Conservation (phyloP, 2,888 invertebrate species). For the Bombylius discolor region DNA sequence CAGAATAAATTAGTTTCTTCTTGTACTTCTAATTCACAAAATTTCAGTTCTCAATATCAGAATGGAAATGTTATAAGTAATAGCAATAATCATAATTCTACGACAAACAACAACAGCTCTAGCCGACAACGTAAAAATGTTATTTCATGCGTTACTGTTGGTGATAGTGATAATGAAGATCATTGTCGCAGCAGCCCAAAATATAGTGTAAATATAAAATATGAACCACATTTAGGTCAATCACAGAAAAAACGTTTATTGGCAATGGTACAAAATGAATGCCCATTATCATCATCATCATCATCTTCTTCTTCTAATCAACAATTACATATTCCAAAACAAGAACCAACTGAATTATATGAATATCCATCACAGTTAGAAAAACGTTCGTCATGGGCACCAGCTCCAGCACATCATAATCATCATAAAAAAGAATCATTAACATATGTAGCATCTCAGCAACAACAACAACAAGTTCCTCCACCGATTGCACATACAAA, state of each 20-base stretch:
- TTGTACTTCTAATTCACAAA: conserved; percentile 12
- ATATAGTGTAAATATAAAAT: conserved; percentile 30
- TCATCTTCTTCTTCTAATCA: conserved; percentile 8
- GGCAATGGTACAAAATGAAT: conserved; percentile 73
- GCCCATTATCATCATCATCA: conserved; percentile 44
- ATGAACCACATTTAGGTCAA: conserved; percentile 45
- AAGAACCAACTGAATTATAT: conserved; percentile 36
- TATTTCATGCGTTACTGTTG: conserved; percentile 65
- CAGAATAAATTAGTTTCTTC: conserved; percentile 15
- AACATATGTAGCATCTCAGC: conserved; percentile 20
- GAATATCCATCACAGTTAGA: conserved; percentile 30
- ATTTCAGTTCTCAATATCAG: conserved; percentile 10
- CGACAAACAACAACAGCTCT: conserved; percentile 3
- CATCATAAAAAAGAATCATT: conserved; percentile 35
- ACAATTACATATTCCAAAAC: conserved; percentile 35
- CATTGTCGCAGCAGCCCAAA: conserved; percentile 35
- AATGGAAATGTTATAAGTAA: conserved; percentile 13
- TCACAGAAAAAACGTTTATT: conserved; percentile 81
- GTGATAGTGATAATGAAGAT: conserved; percentile 59
- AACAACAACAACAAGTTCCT: conserved; percentile 15
- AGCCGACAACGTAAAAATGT: conserved; percentile 51
- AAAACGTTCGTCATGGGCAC: conserved; percentile 38
- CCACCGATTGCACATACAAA: conserved; percentile 37
- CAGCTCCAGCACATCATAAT: conserved; percentile 33
- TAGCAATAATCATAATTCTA: conserved; percentile 5